Percentiles rank a stretch among this genome's conserved stretches.
Conservation (phyloP, 2,797 vertebrate species). For the Eulemur coronatus region DNA sequence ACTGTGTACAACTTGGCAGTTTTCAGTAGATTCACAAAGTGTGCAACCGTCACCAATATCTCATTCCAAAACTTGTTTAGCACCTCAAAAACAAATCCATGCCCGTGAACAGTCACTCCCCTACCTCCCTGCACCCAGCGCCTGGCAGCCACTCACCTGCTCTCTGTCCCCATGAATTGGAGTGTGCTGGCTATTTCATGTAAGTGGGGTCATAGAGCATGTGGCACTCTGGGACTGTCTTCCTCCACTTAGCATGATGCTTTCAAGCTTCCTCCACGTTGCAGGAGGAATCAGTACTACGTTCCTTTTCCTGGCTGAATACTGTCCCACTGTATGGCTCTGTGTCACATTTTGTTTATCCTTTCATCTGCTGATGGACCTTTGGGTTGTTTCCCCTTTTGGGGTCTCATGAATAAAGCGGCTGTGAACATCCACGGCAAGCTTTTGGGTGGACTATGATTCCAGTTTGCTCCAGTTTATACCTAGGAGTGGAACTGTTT, state of each 20-base stretch:
- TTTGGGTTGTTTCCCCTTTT: not conserved
- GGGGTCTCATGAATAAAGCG: not conserved
- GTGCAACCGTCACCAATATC: not conserved
- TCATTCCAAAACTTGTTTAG: not conserved
- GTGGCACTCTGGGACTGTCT: not conserved
- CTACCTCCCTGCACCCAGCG: not conserved
- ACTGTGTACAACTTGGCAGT: not conserved
- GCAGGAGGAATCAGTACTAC: not conserved
- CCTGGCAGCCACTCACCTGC: not conserved
- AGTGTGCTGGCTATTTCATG: not conserved
- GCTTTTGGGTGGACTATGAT: not conserved
- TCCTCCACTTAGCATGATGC: not conserved
- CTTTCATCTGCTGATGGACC: not conserved
- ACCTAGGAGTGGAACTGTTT: not conserved
- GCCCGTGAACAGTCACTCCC: not conserved
- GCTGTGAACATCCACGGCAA: not conserved
- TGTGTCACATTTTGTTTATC: not conserved
- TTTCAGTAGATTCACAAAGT: not conserved
- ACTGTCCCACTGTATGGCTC: not conserved
- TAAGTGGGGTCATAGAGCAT: not conserved
- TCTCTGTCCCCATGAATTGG: not conserved
- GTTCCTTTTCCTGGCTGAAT: not conserved
- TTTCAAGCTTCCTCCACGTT: not conserved
- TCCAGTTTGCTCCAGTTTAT: not conserved
- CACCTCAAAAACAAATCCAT: not conserved